phyloP scores from a whole-genome alignment of 2,113 vertebrate species.

The Pogonocichla stellata region DNA sequence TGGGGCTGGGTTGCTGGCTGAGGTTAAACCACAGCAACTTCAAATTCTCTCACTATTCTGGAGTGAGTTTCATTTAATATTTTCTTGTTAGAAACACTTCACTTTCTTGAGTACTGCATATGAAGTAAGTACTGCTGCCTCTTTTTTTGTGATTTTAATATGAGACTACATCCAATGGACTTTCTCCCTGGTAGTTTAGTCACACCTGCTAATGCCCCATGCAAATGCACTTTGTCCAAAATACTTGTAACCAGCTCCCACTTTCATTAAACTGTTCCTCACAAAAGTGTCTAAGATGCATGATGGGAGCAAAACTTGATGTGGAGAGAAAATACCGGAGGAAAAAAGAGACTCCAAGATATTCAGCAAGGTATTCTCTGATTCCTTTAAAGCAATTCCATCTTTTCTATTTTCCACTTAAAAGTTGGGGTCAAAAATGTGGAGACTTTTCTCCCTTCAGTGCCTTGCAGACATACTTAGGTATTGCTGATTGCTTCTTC shows the following conservation, averaged over 20 bases:
- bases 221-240: not conserved
- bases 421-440: not conserved
- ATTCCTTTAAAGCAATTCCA: not conserved
- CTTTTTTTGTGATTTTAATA: not conserved
- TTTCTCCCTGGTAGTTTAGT: not conserved
- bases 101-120: not conserved
- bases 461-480: not conserved
- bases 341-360: not conserved
- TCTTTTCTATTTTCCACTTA: not conserved
- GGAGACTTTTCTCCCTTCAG: not conserved
- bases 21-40: not conserved
- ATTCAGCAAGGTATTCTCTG: not conserved
- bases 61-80: not conserved
- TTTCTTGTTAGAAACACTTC: not conserved
- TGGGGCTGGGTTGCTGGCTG: not conserved
- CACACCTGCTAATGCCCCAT: not conserved
- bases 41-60: not conserved
- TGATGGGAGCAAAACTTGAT: not conserved
- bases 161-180: rapidly evolving
- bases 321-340: not conserved
- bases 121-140: not conserved
- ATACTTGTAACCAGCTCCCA: not conserved
- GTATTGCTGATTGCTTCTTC: not conserved
- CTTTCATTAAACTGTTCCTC: not conserved
- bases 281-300: not conserved